phyloP scores from a whole-genome alignment of 1,140 invertebrate species.

The Sipha flava region DNA sequence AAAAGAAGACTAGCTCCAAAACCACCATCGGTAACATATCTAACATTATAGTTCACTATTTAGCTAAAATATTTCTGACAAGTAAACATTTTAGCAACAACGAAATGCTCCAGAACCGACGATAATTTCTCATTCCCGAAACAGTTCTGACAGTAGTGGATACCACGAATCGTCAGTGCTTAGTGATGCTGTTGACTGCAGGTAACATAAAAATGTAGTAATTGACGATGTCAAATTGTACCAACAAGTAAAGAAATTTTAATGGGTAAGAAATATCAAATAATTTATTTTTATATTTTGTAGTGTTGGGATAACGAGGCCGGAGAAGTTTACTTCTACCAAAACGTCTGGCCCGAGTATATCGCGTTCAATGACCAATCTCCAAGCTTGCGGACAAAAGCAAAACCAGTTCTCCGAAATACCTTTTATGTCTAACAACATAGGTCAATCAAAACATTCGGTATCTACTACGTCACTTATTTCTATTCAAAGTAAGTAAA shows the following conservation, averaged over 20 bases:
- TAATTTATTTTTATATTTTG: not conserved
- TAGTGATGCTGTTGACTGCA: constrained; percentile 45
- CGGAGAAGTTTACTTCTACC: not conserved
- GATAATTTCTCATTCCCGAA: constrained; percentile 52
- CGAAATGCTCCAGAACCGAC: not conserved
- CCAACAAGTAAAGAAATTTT: no score
- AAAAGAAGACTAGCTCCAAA: constrained; percentile 55
- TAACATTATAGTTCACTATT: not conserved
- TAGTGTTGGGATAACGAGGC: not conserved
- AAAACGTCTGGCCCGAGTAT: constrained; percentile 22
- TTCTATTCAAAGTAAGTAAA: constrained; percentile 18
- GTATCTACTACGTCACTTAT: constrained; percentile 29
- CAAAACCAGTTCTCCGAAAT: not conserved
- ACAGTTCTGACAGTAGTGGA: constrained; percentile 66
- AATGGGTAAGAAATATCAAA: not conserved
- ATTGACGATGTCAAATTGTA: not conserved
- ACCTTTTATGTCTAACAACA: constrained; percentile 27
- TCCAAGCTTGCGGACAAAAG: constrained; percentile 35
- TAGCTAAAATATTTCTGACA: not conserved
- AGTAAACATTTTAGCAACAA: not conserved
- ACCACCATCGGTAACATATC: constrained; percentile 44
- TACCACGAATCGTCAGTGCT: constrained; percentile 65
- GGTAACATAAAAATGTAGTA: not conserved
- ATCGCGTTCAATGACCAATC: constrained; percentile 40
- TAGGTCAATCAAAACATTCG: constrained; percentile 27